Evolutionary conservation across 2,888 invertebrate genomes (phyloP), one percentile per base, ranked within the genome.

Genomic region (Caradrina clavipalpis): DNA sequence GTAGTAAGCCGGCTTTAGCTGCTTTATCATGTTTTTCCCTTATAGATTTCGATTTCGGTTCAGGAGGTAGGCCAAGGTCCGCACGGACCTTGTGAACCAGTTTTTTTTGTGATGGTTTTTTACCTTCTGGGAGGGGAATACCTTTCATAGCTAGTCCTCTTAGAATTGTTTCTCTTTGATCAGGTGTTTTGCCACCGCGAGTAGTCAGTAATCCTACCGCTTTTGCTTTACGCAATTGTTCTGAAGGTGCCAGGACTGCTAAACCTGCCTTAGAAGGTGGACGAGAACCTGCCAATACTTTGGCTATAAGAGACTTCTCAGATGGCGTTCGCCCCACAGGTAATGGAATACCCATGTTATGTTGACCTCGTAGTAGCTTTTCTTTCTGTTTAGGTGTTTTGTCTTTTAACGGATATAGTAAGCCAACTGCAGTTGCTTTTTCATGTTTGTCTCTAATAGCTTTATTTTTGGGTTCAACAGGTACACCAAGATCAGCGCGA

Each of bases 101-200:
- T 51, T 74, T 61, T n/a, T 83, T 84, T 68, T 92, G 91, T 4
- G 82, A 69, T n/a, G 71, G 22, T 2, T 83, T 81, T 74, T 85
- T 72, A 0, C 74, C 85, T 60, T 85, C 82, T 2, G 88, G 87
- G 6, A 88, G 55, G 0, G 87, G 85, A 8, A 87, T 56, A 0
- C 87, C 86, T 17, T 65, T 61, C 51, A 63, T 70, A 1, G 80
- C 83, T 39, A 72, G 67, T 1, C 21, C 70, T 42, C 21, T 39
- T 31, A 78, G 17, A 22, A 42, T 21, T 19, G 47, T 76, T 61
- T 68, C 67, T 56, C 55, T 51, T 21, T 76, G 83, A 17, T 50
- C 50, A 2, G 60, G 58, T 13, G 47, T 8, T 47, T 66, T 63
- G 4, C 71, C 74, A 11, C 42, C n/a, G 11, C 50, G 39, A 8